Percentiles rank a stretch among this genome's conserved stretches.
These are phyloP conservation scores for Scalopus aquaticus DNA, from an alignment of 2,113 vertebrate genomes.

Conservation along the genomic window DNA sequence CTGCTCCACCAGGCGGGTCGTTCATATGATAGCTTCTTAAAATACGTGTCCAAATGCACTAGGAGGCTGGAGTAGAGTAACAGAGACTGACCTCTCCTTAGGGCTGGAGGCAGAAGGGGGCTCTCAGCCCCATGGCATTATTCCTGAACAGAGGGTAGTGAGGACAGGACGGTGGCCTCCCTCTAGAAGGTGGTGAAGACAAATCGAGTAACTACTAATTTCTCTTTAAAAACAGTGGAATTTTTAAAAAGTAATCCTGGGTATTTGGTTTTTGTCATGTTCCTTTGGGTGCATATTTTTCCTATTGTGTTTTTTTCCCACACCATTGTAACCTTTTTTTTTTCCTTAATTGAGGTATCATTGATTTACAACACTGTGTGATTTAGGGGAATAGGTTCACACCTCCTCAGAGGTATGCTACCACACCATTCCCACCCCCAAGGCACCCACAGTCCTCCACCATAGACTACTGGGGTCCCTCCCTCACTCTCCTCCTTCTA, in stretches of 20 bases:
- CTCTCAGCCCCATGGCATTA: not conserved
- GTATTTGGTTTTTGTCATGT: not conserved
- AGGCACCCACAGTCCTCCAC: too few relatives aligned
- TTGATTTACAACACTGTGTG: too few relatives aligned
- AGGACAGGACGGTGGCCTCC: not conserved
- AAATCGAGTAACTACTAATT: too few relatives aligned
- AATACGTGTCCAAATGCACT: not conserved
- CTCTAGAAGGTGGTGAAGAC: not conserved
- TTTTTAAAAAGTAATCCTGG: not conserved
- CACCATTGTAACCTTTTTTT: too few relatives aligned
- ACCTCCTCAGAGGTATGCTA: too few relatives aligned
- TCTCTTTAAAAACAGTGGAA: not conserved
- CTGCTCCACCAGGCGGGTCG: too few relatives aligned
- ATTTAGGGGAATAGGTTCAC: too few relatives aligned
- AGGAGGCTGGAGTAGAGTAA: not conserved
- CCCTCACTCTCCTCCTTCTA: too few relatives aligned
- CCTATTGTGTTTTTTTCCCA: not conserved
- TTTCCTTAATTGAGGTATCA: too few relatives aligned
- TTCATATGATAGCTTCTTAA: not conserved
- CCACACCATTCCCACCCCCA: too few relatives aligned
- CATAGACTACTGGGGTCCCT: too few relatives aligned
- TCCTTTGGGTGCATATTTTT: slow-evolving; percentile 23
- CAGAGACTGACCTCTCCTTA: not conserved
- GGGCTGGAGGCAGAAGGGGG: not conserved
- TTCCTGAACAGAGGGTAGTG: not conserved